phyloP scores from a whole-genome alignment of 2,888 invertebrate species.

The Lissocephala sabroskyi region DNA sequence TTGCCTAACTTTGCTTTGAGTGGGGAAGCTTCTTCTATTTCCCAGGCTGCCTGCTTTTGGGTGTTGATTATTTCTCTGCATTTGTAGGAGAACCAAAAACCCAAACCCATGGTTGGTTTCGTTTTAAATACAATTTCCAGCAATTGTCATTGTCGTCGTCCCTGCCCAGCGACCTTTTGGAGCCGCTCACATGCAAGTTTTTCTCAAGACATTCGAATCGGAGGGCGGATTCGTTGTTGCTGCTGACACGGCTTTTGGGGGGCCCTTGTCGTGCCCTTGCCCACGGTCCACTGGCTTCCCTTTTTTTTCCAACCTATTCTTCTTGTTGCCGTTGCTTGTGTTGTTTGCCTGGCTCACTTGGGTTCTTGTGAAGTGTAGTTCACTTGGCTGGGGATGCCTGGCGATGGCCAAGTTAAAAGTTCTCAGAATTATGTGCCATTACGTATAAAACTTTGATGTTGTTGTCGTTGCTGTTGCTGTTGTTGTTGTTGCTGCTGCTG shows the following conservation, averaged over 20 bases:
- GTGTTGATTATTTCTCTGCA: constrained; percentile 35
- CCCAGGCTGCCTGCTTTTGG: constrained; percentile 4
- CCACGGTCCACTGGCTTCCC: too few relatives aligned
- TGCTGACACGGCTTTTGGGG: not conserved
- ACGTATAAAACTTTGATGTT: not conserved
- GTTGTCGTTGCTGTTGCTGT: constrained; percentile 2
- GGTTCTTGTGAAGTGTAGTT: constrained; percentile 1
- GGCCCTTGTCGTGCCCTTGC: not conserved
- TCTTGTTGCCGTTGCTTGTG: not conserved
- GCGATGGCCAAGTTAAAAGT: constrained; percentile 27
- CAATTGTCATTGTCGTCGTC: constrained; percentile 33
- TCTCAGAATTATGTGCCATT: constrained; percentile 26
- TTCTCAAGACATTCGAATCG: too few relatives aligned
- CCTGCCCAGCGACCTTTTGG: constrained; percentile 15
- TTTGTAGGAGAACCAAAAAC: too few relatives aligned
- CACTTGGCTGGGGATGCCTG: too few relatives aligned
- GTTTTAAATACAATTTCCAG: constrained; percentile 43
- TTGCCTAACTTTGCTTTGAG: too few relatives aligned
- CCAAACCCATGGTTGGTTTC: too few relatives aligned
- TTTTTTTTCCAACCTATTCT: constrained; percentile 13
- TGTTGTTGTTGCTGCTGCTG: constrained; percentile 8
- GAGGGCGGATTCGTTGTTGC: not conserved
- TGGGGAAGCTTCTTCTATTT: too few relatives aligned
- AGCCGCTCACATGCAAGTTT: too few relatives aligned
- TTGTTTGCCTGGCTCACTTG: not conserved